Base-by-base conservation (phyloP, 2,113 vertebrate species). In the Entelurus aequoreus region DNA sequence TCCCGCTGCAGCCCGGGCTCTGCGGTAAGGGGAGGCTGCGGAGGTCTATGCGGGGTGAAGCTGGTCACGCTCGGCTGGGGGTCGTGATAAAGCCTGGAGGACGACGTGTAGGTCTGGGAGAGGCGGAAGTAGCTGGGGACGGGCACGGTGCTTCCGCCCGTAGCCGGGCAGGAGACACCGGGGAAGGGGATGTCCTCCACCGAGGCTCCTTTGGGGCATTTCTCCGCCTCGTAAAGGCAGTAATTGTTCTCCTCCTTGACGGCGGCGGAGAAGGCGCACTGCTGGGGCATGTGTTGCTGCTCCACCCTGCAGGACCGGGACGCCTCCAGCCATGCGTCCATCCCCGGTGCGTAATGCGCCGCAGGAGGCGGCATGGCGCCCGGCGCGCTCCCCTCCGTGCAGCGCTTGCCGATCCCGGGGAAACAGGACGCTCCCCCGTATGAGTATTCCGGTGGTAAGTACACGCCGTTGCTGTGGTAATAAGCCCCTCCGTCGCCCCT, bases 121-220 rank as follows among this genome's bases (percentile, higher is more conserved):
- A 99, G 88, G 83, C 95, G 95, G 92, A 98, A 98, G 87, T 99
- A 99, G 66, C 97, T 95, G 11, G 96, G 97, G 61, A 98, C 95
- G 0, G 96, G 96, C 74, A 98, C 93, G 63, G 92, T 92, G 75
- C 90, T 83, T 78, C 88, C 66, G 71, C 46, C 46, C 13, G 77
- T 83, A 57, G 87, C 83, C 42, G 92, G 81, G 84, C 92, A 93
- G 65, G 90, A 86, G 67, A 92, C 92, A 44, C 92, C 60, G 54
- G 91, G 75, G 61, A 94, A 98, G 77, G 92, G 86, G 63, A 92
- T 85, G 68, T 89, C 84, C 35, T 97, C 94, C 56, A 90, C 83
- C 4, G 89, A 64, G 28, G 92, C 88, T 83, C 90, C 90, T 89
- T 98, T 98, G 65, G 92, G 90, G 86, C 93, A 94, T 92, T 96